Evolutionary conservation across 2,797 vertebrate species (phyloP).

Genomic region (Lithobates pipiens): DNA sequence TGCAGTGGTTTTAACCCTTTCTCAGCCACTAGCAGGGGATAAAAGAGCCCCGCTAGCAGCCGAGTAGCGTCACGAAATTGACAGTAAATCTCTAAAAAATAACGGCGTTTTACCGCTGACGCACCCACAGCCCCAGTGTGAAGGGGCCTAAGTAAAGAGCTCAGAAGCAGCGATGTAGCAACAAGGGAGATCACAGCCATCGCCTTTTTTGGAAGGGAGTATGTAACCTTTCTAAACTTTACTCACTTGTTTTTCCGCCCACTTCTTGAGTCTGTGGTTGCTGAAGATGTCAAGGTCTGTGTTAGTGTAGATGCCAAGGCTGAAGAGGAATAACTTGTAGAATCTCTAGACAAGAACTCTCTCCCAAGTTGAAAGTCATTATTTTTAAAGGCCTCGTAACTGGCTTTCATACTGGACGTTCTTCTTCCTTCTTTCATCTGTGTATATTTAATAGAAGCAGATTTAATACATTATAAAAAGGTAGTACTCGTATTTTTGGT

Average conservation of each 20-base stretch:
- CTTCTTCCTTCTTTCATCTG: conserved; percentile 98
- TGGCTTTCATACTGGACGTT: conserved; percentile 96
- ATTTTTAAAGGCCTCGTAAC: conserved; percentile 98
- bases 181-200: too few relatives aligned
- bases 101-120: too few relatives aligned
- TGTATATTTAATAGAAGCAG: conserved; percentile 57
- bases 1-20: too few relatives aligned
- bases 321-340: conserved; percentile 85
- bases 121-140: too few relatives aligned
- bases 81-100: too few relatives aligned
- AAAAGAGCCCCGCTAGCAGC: too few relatives aligned
- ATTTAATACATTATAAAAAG: neutral
- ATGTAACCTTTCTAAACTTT: neutral
- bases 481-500: too few relatives aligned
- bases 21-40: too few relatives aligned
- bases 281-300: conserved; percentile 85
- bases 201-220: too few relatives aligned
- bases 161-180: too few relatives aligned
- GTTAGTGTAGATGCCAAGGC: conserved; percentile 94
- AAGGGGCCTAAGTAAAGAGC: too few relatives aligned
- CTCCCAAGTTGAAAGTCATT: conserved; percentile 95
- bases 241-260: conserved; percentile 97
- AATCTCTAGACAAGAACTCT: conserved; percentile 91
- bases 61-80: too few relatives aligned
- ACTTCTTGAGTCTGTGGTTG: conserved; percentile 85